Base-by-base conservation (phyloP, 2,113 vertebrate genomes). In the Hippocampus barbouri region DNA sequence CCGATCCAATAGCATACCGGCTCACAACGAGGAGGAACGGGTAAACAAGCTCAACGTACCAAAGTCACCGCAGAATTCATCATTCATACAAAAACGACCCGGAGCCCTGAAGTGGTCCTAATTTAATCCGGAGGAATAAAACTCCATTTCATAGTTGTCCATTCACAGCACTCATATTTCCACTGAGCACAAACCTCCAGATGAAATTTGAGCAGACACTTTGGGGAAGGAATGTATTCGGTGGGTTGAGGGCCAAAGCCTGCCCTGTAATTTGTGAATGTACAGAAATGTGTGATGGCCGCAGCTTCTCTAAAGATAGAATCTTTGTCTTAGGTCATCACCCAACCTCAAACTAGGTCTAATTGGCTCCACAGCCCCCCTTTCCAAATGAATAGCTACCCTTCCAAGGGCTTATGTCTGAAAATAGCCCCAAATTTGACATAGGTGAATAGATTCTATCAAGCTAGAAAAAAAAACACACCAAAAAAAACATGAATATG, bases 241-340 rank as follows among this genome's bases (percentile, higher is more conserved):
- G 90, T 85, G 89, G 91, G 89, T 90, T 89, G 84, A 90, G 82
- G 89, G 89, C 85, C 87, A 88, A 82, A 88, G 89, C 85, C 86
- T 67, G 86, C 90, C 90, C 89, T 93, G 88, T 92, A 92, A 93
- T 92, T 92, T 92, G 89, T 90, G 89, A 91, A 92, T 83, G 90
- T 89, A 92, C 87, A 91, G 88, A 91, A 93, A 91, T 90, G 87
- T 90, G 89, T 83, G 83, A 90, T 81, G 76, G 78, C 90, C 86
- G 75, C 88, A 86, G 77, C 82, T 85, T 72, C 88, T 88, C 90
- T 90, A 90, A 92, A 91, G 89, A 91, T 90, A 91, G 91, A 88
- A 87, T 89, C 87, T 90, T 90, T 90, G 87, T 91, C 86, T 92
- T 91, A 89, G 90, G 90, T 91, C 90, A 91, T 91, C 79, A 41